These are phyloP conservation scores for Aphis craccivora DNA, from an alignment of 1,140 invertebrate species.

Conservation along the genomic window DNA sequence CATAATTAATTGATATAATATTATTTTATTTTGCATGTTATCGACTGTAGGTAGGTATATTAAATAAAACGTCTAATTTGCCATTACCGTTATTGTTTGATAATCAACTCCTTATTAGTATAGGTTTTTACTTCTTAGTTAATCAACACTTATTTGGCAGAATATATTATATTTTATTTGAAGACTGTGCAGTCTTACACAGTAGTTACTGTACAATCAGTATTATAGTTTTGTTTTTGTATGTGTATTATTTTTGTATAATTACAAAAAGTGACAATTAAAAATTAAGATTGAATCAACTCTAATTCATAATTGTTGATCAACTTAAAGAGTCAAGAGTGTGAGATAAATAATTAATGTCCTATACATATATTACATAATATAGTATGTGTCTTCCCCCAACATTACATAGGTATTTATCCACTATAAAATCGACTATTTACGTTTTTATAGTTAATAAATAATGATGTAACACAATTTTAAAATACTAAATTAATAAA, in stretches of 20 bases:
- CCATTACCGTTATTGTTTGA: not conserved
- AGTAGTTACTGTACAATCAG: no score
- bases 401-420: no score
- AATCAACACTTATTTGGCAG: not conserved
- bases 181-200: not conserved
- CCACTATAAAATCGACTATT: no score
- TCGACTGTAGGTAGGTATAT: not conserved
- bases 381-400: no score
- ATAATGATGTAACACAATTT: no score
- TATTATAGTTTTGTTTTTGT: not conserved
- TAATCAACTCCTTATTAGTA: not conserved
- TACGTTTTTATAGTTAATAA: no score
- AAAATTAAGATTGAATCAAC: not conserved
- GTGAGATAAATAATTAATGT: not conserved
- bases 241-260: no score
- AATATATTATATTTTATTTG: not conserved
- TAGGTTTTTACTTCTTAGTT: not conserved
- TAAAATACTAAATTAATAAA: no score
- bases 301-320: not conserved
- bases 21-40: not conserved
- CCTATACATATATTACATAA: no score
- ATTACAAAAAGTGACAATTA: not conserved
- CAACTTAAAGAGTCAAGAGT: not conserved
- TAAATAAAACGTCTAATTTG: not conserved
- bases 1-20: not conserved